Base-by-base conservation (phyloP, 2,888 invertebrate genomes). In the Aricia artaxerxes region DNA sequence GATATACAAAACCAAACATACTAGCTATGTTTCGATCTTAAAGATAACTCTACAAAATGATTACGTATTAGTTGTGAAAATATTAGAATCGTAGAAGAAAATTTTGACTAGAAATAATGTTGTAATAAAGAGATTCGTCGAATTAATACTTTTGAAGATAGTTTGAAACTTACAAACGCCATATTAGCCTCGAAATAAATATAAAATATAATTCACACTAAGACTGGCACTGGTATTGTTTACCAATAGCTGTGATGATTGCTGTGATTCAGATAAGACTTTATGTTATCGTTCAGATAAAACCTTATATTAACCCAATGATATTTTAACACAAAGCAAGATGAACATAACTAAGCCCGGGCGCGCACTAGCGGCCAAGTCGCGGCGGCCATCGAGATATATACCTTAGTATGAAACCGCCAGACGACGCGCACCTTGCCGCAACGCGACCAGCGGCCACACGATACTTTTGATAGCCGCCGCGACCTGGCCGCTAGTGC, bases 31-130 rank as follows among this genome's bases (percentile, higher is more conserved):
- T 69, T 69, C 69, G 16, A 69, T 69, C 31, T 24, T 44, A 75
- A 3, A 75, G n/a, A 49, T 75, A 75, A 49, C 44, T 75, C 24
- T 75, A 76, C 53, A 76, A 13, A 76, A 76, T 2, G 16, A 57
- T 49, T 76, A 76, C 76, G 76, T 76, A 76, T 75, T 76, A 76
- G 24, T 53, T 35, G 76, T 57, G 49, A 76, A 76, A 53, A 53
- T 86, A 87, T 85, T 86, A 85, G 85, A 88, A 57, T 4, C 2
- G 16, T 57, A 86, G 88, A 90, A 89, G 90, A 89, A 87, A 88
- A 90, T 92, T 93, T 94, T 94, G 94, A 94, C 94, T 94, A 94
- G 94, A 94, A 90, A 89, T 87, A 35, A 90, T 93, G 92, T 91
- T 90, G 90, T 92, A 93, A 93, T 92, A 93, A 92, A 92, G 93